A percentile compares a stretch with the other conserved stretches of the same genome.
Evolutionary conservation across 2,797 vertebrate species (phyloP).

Genomic region (Glossophaga mutica): DNA sequence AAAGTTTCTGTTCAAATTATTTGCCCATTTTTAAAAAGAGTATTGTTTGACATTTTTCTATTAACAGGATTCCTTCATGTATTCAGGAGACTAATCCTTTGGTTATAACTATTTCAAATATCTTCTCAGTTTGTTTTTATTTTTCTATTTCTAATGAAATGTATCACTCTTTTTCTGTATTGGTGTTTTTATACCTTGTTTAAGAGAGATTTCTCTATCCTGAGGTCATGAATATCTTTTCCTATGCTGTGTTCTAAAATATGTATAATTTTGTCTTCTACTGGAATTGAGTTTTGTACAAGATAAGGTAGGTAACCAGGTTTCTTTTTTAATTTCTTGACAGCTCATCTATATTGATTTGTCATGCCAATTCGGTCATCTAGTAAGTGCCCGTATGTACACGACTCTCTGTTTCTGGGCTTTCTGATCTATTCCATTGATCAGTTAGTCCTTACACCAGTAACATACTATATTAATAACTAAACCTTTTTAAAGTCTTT

Average conservation of each 20-base stretch:
- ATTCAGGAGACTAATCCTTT: neutral
- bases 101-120: slow-evolving; percentile 8
- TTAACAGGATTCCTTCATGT: neutral
- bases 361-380: neutral
- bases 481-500: neutral
- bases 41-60: neutral
- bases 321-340: neutral
- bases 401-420: neutral
- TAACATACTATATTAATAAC: neutral
- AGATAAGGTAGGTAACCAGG: neutral
- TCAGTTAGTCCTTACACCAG: neutral
- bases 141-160: neutral
- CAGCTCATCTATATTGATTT: neutral
- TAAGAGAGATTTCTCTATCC: neutral
- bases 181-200: neutral
- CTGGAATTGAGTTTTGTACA: neutral
- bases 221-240: neutral
- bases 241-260: neutral
- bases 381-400: neutral
- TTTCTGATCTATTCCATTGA: neutral
- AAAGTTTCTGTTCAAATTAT: neutral
- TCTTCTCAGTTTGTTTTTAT: neutral
- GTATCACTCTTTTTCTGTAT: neutral
- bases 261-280: neutral
- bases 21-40: neutral